These are phyloP conservation scores for Gnathonemus echidnorhynchus DNA, from an alignment of 2,113 vertebrate genomes.

Conservation along the genomic window DNA sequence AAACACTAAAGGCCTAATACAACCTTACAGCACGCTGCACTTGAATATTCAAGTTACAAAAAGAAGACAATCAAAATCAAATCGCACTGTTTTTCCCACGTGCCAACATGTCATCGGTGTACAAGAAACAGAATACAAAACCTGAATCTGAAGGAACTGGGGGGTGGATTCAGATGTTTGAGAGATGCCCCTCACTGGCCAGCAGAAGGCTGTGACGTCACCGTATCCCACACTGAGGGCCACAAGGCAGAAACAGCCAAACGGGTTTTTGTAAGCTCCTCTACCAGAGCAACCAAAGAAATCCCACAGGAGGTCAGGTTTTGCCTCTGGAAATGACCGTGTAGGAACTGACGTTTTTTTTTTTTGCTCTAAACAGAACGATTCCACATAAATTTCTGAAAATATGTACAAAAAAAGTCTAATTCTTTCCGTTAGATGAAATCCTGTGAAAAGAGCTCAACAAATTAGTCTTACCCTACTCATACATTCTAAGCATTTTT, in stretches of 20 bases:
- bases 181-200: not conserved
- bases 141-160: not conserved
- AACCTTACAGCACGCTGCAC: conserved; percentile 13
- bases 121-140: not conserved
- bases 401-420: not conserved
- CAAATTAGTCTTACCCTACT: not conserved
- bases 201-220: not conserved
- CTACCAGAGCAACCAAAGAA: not conserved
- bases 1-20: conserved; percentile 3
- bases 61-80: not conserved
- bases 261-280: not conserved
- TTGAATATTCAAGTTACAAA: conserved; percentile 1
- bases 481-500: conserved; percentile 21
- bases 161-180: not conserved
- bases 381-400: not conserved
- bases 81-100: not conserved
- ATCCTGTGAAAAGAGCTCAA: not conserved
- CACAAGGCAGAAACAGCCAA: not conserved
- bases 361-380: conserved; percentile 1
- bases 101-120: not conserved
- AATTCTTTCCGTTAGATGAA: not conserved
- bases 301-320: not conserved
- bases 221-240: not conserved
- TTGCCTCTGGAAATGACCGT: not conserved
- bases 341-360: not conserved